Evolutionary conservation across 2,113 vertebrate species (phyloP), one percentile per base, ranked within the genome.

Genomic region (Rhodinocichla rosea): DNA sequence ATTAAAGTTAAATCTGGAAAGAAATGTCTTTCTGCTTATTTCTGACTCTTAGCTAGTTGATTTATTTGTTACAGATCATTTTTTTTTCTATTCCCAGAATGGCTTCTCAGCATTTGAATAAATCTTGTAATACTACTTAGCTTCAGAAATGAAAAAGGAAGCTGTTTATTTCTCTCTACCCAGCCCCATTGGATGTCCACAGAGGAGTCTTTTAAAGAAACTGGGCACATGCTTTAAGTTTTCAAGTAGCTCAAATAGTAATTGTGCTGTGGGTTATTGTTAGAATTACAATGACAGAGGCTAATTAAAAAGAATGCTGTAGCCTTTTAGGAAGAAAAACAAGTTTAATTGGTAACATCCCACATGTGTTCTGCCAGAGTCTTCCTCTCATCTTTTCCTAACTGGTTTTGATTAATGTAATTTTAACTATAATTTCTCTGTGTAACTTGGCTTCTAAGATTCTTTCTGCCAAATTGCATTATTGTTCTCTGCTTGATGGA

Each of bases 241-340:
- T 93, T 96, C 76, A 93, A 93, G 95, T 93, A 96, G 94, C 94
- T 94, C 68, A 65, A 70, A 89, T 74, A 90, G 60, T 90, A 94
- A 93, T 78, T 92, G 79, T 0, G 0, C 65, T 0, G 0, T 86
- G 76, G 73, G 85, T 92, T 96, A 92, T 90, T 95, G 92, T 94
- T 96, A 89, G 93, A 96, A 86, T 88, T 95, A 83, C 50, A 93
- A 13, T 70, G 87, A 96, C 92, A 93, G 90, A 75, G 88, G 85
- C 85, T 85, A 92, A 96, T 96, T 91, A 92, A 92, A 87, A 95
- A 88, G 90, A 95, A 92, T 88, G 90, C 59, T 86, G 10, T 90
- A 96, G 93, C 95, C 92, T 96, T 96, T 96, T 93, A 97, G 95
- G 94, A 96, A 96, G 94, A 92, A 95, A 96, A 97, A 93, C 92